phyloP scores from a whole-genome alignment of 2,888 invertebrate species.

The Noctua pronuba region DNA sequence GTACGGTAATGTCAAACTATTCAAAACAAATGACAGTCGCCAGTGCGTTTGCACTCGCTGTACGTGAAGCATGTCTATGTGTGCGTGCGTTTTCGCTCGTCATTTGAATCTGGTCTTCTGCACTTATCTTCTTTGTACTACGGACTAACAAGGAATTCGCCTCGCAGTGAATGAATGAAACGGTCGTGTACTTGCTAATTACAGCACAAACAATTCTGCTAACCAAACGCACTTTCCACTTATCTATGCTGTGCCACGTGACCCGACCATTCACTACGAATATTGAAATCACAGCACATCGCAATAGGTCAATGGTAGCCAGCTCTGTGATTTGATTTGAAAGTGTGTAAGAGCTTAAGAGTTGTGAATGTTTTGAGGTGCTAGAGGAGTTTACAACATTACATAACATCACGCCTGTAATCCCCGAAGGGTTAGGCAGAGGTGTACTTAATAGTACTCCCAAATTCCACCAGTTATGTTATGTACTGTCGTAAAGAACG shows the following conservation, averaged over 20 bases:
- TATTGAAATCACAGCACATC: slow-evolving; percentile 48
- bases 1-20: background rate
- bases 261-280: slow-evolving; percentile 47
- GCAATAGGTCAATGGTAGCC: slow-evolving; percentile 37
- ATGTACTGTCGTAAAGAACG: too few species aligned
- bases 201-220: slow-evolving; percentile 44
- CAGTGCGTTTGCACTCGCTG: background rate
- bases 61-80: background rate
- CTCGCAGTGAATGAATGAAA: slow-evolving; percentile 50
- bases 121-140: background rate
- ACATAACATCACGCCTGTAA: too few species aligned
- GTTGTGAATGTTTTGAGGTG: background rate
- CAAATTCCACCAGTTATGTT: too few species aligned
- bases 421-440: too few species aligned
- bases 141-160: slow-evolving; percentile 44
- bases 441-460: too few species aligned
- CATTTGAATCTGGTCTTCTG: slow-evolving; percentile 1
- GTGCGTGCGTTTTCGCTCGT: too few species aligned
- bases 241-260: slow-evolving; percentile 53
- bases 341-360: slow-evolving; percentile 7
- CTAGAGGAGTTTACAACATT: background rate
- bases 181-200: slow-evolving; percentile 55
- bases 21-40: background rate
- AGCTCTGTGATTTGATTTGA: slow-evolving; percentile 24
- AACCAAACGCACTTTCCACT: slow-evolving; percentile 53